Percentiles rank a stretch among this genome's conserved stretches.
These are phyloP conservation scores for Agriopis aurantiaria DNA, from an alignment of 2,888 invertebrate species.

Conservation along the genomic window DNA sequence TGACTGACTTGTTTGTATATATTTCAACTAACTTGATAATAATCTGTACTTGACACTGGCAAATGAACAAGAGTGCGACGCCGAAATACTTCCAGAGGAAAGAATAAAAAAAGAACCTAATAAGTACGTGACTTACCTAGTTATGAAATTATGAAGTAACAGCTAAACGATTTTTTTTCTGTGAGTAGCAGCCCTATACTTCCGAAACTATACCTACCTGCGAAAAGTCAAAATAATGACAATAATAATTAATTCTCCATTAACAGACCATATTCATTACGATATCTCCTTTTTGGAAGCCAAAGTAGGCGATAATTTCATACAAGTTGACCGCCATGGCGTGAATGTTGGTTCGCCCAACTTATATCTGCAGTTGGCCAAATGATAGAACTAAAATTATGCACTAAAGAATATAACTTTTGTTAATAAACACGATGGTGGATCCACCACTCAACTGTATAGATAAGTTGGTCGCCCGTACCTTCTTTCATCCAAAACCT, in stretches of 20 bases:
- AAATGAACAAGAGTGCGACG: no score
- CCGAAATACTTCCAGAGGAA: no score
- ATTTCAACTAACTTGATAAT: no score
- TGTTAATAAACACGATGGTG: neutral
- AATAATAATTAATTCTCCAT: constrained; percentile 1
- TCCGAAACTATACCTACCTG: neutral
- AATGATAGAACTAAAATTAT: neutral
- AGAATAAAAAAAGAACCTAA: no score
- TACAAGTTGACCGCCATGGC: constrained; percentile 25
- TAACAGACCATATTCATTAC: neutral
- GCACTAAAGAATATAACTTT: neutral
- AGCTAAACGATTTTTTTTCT: no score
- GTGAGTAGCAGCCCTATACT: no score
- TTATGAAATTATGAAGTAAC: no score
- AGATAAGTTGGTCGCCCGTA: neutral
- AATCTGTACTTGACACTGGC: no score
- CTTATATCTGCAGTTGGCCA: neutral
- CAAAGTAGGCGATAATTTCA: constrained; percentile 30
- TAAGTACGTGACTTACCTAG: no score
- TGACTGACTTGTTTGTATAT: no score
- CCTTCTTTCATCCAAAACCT: constrained; percentile 3
- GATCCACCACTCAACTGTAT: neutral
- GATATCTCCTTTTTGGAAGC: constrained; percentile 7
- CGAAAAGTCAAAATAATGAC: constrained; percentile 6
- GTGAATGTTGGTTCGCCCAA: neutral